Evolutionary conservation across 2,888 invertebrate genomes (phyloP).

Genomic region (Epirrhoe tristata): DNA sequence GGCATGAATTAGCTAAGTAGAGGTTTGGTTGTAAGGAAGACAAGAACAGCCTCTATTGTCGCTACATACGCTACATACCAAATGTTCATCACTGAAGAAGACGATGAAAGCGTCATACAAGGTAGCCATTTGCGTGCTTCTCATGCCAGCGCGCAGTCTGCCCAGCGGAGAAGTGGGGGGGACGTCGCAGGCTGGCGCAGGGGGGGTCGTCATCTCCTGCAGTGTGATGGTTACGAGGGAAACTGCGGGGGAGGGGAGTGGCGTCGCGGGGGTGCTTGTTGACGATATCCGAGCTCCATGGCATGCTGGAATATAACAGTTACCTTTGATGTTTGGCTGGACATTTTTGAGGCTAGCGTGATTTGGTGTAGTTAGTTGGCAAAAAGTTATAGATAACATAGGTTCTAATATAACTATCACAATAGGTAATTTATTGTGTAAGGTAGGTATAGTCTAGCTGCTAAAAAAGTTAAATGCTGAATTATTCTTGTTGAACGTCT

Average conservation of each 20-base stretch:
- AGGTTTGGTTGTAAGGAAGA: not conserved
- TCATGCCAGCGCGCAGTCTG: slow-evolving; percentile 82
- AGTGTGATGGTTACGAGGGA: slow-evolving; percentile 55
- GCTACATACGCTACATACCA: slow-evolving; percentile 75
- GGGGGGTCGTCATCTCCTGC: slow-evolving; percentile 56
- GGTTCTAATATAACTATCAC: too few species aligned
- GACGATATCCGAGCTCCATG: slow-evolving; percentile 55
- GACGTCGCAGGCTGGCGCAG: slow-evolving; percentile 62
- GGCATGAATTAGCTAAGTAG: too few species aligned
- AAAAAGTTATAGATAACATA: too few species aligned
- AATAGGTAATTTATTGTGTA: too few species aligned
- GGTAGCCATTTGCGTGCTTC: slow-evolving; percentile 67
- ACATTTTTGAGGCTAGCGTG: too few species aligned
- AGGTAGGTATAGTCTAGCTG: too few species aligned
- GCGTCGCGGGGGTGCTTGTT: slow-evolving; percentile 48
- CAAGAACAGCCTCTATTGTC: not conserved
- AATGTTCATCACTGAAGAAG: slow-evolving; percentile 92
- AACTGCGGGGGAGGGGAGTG: slow-evolving; percentile 47
- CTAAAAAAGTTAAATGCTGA: too few species aligned
- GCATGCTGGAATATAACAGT: slow-evolving; percentile 58
- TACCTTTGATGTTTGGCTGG: not conserved
- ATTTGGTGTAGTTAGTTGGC: too few species aligned
- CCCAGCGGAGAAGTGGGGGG: slow-evolving; percentile 64
- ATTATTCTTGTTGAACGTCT: too few species aligned
- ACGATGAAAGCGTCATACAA: slow-evolving; percentile 90